These are phyloP conservation scores for Cariama cristata DNA, from an alignment of 2,113 vertebrate genomes.

Conservation along the genomic window DNA sequence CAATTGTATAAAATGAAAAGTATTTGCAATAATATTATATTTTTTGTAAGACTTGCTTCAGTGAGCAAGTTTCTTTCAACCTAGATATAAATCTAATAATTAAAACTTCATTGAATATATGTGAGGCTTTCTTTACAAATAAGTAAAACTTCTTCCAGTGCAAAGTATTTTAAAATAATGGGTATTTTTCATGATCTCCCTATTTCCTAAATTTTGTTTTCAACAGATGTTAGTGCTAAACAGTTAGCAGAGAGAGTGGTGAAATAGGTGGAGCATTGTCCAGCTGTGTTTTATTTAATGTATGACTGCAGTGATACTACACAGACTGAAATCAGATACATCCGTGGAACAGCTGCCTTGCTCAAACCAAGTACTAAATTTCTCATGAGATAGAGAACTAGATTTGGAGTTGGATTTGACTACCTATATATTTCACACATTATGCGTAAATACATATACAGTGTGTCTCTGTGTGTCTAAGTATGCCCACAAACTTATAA, in stretches of 20 bases:
- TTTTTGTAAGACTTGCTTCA: not conserved
- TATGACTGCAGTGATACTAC: slow-evolving; percentile 57
- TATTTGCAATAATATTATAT: not conserved
- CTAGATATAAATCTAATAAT: not conserved
- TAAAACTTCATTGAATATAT: not conserved
- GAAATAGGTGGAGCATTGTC: slow-evolving; percentile 63
- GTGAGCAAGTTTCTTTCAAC: not conserved
- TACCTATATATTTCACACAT: slow-evolving; percentile 2
- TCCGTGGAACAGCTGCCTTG: slow-evolving; percentile 51
- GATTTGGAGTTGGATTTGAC: not conserved
- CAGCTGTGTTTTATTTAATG: slow-evolving; percentile 65
- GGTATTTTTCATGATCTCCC: not conserved
- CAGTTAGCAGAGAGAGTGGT: slow-evolving; percentile 51
- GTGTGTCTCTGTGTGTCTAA: not conserved
- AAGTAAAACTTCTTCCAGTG: not conserved
- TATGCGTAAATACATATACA: not conserved
- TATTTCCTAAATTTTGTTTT: slow-evolving; percentile 32
- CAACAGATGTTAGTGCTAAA: slow-evolving; percentile 57
- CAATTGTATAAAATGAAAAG: not conserved
- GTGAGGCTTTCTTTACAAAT: not conserved
- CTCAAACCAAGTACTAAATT: slow-evolving; percentile 43
- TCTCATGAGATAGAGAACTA: slow-evolving; percentile 49
- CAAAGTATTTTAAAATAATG: not conserved
- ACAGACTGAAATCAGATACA: slow-evolving; percentile 68
- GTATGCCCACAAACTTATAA: not conserved